phyloP scores from a whole-genome alignment of 2,113 vertebrate genomes.

The Glaucomys volans region DNA sequence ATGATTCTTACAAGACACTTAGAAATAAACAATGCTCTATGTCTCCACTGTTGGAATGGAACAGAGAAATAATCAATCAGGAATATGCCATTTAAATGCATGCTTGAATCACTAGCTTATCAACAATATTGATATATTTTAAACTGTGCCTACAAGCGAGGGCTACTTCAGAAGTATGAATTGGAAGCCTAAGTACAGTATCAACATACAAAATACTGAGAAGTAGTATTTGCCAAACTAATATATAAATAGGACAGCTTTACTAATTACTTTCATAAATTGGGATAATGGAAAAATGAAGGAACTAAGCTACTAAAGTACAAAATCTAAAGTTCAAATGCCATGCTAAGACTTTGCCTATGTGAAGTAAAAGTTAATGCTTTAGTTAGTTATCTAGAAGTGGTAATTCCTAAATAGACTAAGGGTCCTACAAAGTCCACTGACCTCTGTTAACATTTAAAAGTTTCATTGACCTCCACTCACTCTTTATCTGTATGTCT shows the following conservation, averaged over 20 bases:
- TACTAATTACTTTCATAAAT: neutral
- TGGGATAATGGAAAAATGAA: neutral
- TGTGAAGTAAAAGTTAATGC: neutral
- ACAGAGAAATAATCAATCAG: neutral
- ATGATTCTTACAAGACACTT: neutral
- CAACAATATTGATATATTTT: neutral
- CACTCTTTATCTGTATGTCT: neutral
- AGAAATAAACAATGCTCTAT: neutral
- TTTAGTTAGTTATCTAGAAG: neutral
- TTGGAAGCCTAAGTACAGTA: neutral
- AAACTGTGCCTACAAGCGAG: neutral
- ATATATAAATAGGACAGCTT: neutral
- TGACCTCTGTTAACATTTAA: neutral
- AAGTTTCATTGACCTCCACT: neutral
- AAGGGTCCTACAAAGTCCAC: fast-evolving
- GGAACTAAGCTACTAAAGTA: neutral
- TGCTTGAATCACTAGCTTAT: neutral
- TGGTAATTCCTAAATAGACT: neutral
- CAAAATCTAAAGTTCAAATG: neutral
- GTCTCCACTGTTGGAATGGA: neutral
- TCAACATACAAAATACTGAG: neutral
- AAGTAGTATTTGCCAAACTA: fast-evolving
- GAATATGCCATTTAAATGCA: neutral
- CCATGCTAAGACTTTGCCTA: neutral
- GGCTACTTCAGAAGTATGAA: neutral